Evolutionary conservation across 2,888 invertebrate genomes (phyloP).

Genomic region (Bombylius discolor): DNA sequence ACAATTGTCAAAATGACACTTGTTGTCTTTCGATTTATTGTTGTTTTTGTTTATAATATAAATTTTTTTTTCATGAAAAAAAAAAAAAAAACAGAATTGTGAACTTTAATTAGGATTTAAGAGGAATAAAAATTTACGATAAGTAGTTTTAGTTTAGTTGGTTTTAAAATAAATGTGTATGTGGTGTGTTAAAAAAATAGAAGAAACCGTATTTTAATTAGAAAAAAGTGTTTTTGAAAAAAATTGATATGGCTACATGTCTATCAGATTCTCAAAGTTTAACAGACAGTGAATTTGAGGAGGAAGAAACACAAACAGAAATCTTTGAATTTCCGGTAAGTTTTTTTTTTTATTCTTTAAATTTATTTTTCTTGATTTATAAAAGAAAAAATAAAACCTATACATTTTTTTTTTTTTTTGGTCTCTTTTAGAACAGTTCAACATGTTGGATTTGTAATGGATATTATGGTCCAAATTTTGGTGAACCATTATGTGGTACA

Average conservation of each 20-base stretch:
- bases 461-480: constrained; percentile 83
- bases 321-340: constrained; percentile 20
- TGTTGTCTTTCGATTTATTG: too few species aligned
- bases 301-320: constrained; percentile 18
- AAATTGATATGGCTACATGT: constrained; percentile 13
- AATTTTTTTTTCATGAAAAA: too few species aligned
- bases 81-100: too few species aligned
- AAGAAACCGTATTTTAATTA: too few species aligned
- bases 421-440: constrained; percentile 24
- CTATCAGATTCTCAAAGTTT: constrained; percentile 7
- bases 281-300: constrained; percentile 16
- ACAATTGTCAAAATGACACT: too few species aligned
- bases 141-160: too few species aligned
- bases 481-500: constrained; percentile 80
- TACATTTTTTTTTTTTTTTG: not conserved
- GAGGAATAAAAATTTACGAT: too few species aligned
- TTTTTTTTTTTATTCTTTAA: not conserved
- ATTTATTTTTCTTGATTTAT: not conserved
- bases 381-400: not conserved
- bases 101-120: too few species aligned
- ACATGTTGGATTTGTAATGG: constrained; percentile 76
- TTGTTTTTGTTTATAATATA: too few species aligned
- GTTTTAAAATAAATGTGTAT: too few species aligned
- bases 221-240: too few species aligned
- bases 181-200: too few species aligned